A percentile compares a stretch with the other conserved stretches of the same genome.
These are phyloP conservation scores for Eurytoma adleriae DNA, from an alignment of 2,888 invertebrate species.

Conservation along the genomic window DNA sequence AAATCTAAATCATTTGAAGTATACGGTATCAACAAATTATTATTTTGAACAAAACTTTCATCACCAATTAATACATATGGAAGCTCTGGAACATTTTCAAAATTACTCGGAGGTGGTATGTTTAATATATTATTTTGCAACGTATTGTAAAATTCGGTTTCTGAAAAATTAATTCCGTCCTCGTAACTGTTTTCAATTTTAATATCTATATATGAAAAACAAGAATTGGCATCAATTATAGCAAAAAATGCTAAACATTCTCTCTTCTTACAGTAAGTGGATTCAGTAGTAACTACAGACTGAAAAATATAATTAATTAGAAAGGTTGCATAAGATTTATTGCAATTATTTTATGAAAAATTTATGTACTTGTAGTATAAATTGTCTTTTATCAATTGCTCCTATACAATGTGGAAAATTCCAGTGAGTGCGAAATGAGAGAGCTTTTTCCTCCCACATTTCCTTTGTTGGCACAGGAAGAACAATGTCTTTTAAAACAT, in stretches of 20 bases:
- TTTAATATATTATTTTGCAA: conserved; percentile 23
- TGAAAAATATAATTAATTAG: not conserved
- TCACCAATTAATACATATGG: conserved; percentile 33
- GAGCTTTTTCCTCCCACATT: conserved; percentile 43
- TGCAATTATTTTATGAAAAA: not conserved
- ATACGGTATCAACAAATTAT: conserved; percentile 19
- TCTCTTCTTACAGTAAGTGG: conserved; percentile 3
- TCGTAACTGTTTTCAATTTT: not conserved
- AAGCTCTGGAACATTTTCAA: conserved; percentile 20
- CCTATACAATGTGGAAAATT: conserved; percentile 48
- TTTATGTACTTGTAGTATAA: conserved; percentile 38
- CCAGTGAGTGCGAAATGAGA: conserved; percentile 34
- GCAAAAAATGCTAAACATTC: conserved; percentile 19
- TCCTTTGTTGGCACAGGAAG: conserved; percentile 42
- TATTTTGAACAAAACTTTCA: conserved; percentile 15
- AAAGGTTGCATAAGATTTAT: not conserved
- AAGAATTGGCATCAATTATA: conserved; percentile 34
- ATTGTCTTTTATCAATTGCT: conserved; percentile 22
- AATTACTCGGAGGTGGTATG: conserved; percentile 14
- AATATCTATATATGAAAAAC: conserved; percentile 29
- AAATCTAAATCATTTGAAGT: not conserved
- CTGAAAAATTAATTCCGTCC: conserved; percentile 10
- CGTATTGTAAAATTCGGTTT: not conserved
- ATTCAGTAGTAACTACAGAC: conserved; percentile 9
- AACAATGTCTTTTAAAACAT: conserved; percentile 48